Base-by-base conservation (phyloP, 2,113 vertebrate genomes). In the Nesoenas mayeri region DNA sequence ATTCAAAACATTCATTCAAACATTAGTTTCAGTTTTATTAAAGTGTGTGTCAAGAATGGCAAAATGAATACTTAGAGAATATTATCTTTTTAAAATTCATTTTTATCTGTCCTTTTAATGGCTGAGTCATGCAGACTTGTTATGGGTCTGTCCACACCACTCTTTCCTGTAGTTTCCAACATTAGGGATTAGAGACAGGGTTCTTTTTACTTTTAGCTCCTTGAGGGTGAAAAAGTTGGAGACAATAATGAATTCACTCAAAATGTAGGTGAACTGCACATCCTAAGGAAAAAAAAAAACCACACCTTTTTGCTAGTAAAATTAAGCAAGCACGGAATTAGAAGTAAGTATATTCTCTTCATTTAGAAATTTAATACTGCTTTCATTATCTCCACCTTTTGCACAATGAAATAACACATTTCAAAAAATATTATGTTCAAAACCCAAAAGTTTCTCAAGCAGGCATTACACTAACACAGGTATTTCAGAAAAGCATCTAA, bases 121-220 rank as follows among this genome's bases (percentile, higher is more conserved):
- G 12, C 24, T 70, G 21, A 74, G 8, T 88, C 29, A 57, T 6
- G 10, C 17, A 78, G 50, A 77, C 20, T n/a, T 65, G 10, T 31
- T 51, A 70, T 1, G 4, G 25, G 12, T 78, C 22, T 56, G 11
- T 42, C 44, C 20, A 44, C 9, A 62, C 10, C 18, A 42, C 12
- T 53, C 22, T 44, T 44, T 50, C 24, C 53, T 64, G 31, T 48
- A 57, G 32, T 28, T 93, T 60, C 61, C 72, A 79, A 38, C 3
- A 2, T 60, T 58, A 66, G 62, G 10, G 9, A 62, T 34, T n/a
- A 91, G 25, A 17, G 29, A 72, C 26, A 53, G 22, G 21, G 12
- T 25, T 42, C 28, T 58, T 86, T 89, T 94, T 80, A 47, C 28
- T 80, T 58, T 25, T 79, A 79, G n/a, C 24, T 81, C 86, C 58